Base-by-base conservation (phyloP, 2,797 vertebrate species). In the Peromyscus aztecus region DNA sequence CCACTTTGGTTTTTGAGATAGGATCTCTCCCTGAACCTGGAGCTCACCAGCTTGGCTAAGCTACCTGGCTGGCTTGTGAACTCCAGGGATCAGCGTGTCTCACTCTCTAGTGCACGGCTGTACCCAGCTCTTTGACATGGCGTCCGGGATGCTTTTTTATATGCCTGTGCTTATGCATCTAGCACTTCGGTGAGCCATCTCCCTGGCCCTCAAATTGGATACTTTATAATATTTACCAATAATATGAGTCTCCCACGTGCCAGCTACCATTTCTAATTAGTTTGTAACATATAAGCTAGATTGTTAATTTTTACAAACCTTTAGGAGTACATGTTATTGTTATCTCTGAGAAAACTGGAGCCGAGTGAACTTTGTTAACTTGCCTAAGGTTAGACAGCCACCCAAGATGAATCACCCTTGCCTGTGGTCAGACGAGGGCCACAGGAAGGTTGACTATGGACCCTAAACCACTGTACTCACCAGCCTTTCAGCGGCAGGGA, bases 141-240 rank as follows among this genome's bases (percentile, higher is more conserved):
- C 23, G 37, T 37, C 57, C 2, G 17, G 6, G 55, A 61, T 46
- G 86, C n/a, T 61, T 27, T 16, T 59, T 46, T 19, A 3, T 23
- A 29, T 34, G 16, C 37, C 37, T 19, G 1, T 46, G 71, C 37
- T 59, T 61, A 23, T 3, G 5, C n/a, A 40, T 55, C n/a, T 57
- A 40, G 84, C 29, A 57, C 85, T 73, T 31, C 4, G 31, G 49
- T 57, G n/a, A 73, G 4, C 19, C 11, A 24, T 88, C 37, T 76
- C 11, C 37, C 52, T 40, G 43, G 87, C 57, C 55, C 27, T 61
- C 87, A 23, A 59, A 59, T 59, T 76, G 12, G 13, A 24, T 23
- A 59, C 21, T 94, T 88, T 93, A n/a, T 89, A 43, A 71, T 55
- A 10, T n/a, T 96, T 85, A 69, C 21, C 83, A 90, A 59, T 63